Percentiles rank a stretch among this genome's conserved stretches.
Evolutionary conservation across 2,888 invertebrate species (phyloP).

Genomic region (Apamea anceps): DNA sequence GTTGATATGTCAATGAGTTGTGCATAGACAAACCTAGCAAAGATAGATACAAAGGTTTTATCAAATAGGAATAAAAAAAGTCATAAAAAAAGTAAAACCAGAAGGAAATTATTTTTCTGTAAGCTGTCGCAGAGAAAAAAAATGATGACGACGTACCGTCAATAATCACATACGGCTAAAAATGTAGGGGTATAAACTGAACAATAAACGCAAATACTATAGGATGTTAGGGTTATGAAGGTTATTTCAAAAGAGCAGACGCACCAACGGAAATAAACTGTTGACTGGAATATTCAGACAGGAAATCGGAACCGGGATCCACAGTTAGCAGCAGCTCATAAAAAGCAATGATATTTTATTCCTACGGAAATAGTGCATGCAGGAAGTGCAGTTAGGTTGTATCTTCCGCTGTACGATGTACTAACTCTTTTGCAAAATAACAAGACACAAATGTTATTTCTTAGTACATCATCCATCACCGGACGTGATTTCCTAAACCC

Average conservation of each 20-base stretch:
- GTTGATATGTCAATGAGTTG: neutral
- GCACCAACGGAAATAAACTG: constrained; percentile 31
- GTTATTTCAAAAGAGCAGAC: constrained; percentile 13
- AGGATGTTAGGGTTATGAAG: neutral
- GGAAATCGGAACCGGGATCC: constrained; percentile 30
- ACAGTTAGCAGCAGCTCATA: constrained; percentile 27
- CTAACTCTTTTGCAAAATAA: neutral
- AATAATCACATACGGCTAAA: neutral
- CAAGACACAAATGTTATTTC: neutral
- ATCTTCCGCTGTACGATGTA: neutral
- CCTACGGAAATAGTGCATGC: constrained; percentile 19
- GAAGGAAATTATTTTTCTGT: neutral
- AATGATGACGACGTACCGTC: neutral
- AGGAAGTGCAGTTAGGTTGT: constrained; percentile 5
- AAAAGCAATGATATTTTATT: constrained; percentile 40
- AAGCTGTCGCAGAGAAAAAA: neutral
- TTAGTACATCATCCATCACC: neutral
- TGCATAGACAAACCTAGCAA: neutral
- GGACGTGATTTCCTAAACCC: neutral
- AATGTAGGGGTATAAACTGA: neutral
- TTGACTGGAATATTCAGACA: constrained; percentile 29
- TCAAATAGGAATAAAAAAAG: neutral
- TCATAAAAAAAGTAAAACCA: neutral
- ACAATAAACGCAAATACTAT: neutral
- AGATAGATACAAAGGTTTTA: neutral